Evolutionary conservation across 2,888 invertebrate genomes (phyloP), one percentile per base, ranked within the genome.

Genomic region (Spodoptera exigua): DNA sequence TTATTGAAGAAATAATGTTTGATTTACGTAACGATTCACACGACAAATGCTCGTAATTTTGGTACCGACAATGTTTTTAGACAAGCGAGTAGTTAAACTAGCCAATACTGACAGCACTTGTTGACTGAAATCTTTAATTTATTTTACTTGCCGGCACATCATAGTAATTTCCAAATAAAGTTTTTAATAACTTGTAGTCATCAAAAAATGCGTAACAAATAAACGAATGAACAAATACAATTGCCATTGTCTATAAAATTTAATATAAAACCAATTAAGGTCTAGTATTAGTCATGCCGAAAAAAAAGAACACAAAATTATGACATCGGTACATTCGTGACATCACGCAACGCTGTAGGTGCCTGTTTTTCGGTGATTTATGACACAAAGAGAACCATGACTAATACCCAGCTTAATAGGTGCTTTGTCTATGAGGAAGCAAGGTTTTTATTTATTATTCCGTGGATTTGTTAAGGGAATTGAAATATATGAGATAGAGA

Each of bases 321-420:
- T 93, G 93, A 93, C 92, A 90, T 93, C 88, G 91, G 76, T 82
- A 84, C 84, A 43, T 81, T 64, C 89, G 86, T 84, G 83, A 81
- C 83, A 76, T 81, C 83, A 83, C 84, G 83, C 83, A 59, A 82
- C 53, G 75, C 67, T 45, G 59, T 75, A 81, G 84, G 85, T 86
- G 84, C 89, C 89, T 85, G 86, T 84, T 90, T 92, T 89, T 93
- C 84, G 91, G 90, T 93, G 93, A 94, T 93, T 93, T 93, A 93
- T 92, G 79, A 78, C 67, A 79, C 76, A 80, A 84, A 77, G 82
- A 85, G 84, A 83, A 86, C 87, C 87, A 89, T 93, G 91, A 93
- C 89, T 93, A 92, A 92, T 83, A 80, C 79, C 71, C 59, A 73
- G 79, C 79, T 82, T 88, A 85, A 84, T 81, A 80, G 81, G 63